phyloP scores from a whole-genome alignment of 1,140 invertebrate genomes.

The Drosophila novamexicana region DNA sequence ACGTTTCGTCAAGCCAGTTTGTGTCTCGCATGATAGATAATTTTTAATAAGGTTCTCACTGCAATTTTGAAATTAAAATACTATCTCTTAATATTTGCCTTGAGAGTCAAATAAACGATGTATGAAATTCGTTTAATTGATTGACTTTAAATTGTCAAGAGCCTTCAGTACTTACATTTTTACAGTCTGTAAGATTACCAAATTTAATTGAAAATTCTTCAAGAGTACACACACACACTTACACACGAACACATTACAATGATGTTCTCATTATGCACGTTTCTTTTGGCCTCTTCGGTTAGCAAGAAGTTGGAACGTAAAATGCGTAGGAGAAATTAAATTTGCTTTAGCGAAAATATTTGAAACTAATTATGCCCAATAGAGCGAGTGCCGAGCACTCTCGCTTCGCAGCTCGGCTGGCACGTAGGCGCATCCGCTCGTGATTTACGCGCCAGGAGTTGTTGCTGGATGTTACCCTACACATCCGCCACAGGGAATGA shows the following conservation, averaged over 20 bases:
- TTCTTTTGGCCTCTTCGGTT: neutral
- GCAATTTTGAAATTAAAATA: too few relatives aligned
- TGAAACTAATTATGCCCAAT: conserved; percentile 83
- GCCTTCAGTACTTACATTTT: neutral
- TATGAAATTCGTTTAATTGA: neutral
- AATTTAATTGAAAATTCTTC: conserved; percentile 49
- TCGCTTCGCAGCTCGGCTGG: conserved; percentile 31
- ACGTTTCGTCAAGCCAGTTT: too few relatives aligned
- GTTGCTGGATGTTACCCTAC: conserved; percentile 22
- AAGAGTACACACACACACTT: conserved; percentile 7
- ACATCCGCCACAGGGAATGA: conserved; percentile 40
- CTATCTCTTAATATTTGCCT: too few relatives aligned
- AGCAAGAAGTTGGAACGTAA: conserved; percentile 5
- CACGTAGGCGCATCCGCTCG: conserved; percentile 73
- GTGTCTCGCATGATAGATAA: too few relatives aligned
- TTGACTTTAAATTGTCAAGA: neutral
- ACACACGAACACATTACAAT: conserved; percentile 25
- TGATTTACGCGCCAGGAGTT: conserved; percentile 63
- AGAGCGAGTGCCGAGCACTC: conserved; percentile 51
- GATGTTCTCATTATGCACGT: conserved; percentile 36
- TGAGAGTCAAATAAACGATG: neutral
- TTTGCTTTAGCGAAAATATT: conserved; percentile 76
- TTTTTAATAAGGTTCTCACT: too few relatives aligned
- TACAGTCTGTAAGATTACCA: conserved; percentile 1
- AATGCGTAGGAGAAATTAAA: conserved; percentile 74